Base-by-base conservation (phyloP, 2,888 invertebrate species). In the Tachystola acroxantha region DNA sequence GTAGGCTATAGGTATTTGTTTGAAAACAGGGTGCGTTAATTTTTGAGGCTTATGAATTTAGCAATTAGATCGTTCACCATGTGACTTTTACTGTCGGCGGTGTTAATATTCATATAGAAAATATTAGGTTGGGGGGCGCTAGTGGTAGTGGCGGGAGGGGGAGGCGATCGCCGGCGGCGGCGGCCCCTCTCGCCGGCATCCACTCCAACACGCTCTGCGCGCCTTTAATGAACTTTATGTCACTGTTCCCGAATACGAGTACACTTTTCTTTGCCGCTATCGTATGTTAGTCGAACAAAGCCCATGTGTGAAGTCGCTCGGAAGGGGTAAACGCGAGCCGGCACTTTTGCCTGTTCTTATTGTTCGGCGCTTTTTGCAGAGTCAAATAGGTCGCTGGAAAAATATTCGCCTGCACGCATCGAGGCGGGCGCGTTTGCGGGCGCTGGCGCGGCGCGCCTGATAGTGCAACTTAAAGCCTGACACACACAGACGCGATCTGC, bases 191-290 rank as follows among this genome's bases (percentile, higher is more conserved):
- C 66, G 65, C 62, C 63, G 59, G 63, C 73, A 58, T 65, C 71
- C 81, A 77, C 82, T 79, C 77, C 64, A 75, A 80, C 84, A 85
- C 85, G 85, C 79, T 70, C 72, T 65, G 72, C 70, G 64, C 71
- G 75, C 78, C 80, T 82, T 79, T 85, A 85, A 85, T 82, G 82
- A 85, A 84, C 84, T 84, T 82, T 85, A 76, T 77, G 80, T 80
- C 79, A 76, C 75, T 72, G 75, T 73, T 76, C 64, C 70, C 74
- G 73, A 74, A 78, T 74, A 81, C 70, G 77, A 80, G 85, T 72
- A 80, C 81, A 81, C 85, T 85, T 82, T 81, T 80, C 82, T 77
- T 78, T 79, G 76, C 64, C 63, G 64, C 70, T 73, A 80, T 77
- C 73, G 74, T 68, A 65, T 72, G 80, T 79, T 76, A 76, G 74